A percentile compares a stretch with the other conserved stretches of the same genome.
phyloP scores from a whole-genome alignment of 2,888 invertebrate genomes.

The Sicus ferrugineus region DNA sequence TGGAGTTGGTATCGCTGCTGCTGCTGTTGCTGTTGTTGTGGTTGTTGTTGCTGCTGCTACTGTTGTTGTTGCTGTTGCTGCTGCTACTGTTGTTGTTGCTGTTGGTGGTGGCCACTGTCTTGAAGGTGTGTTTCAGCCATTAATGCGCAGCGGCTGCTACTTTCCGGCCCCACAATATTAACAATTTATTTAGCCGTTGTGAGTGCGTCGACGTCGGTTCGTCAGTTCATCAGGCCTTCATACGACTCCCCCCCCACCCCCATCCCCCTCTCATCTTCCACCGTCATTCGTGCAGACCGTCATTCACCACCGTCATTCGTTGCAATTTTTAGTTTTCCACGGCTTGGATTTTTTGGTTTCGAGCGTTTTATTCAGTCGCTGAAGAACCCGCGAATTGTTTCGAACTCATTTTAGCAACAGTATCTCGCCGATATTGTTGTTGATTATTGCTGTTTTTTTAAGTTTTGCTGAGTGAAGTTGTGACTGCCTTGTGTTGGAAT shows the following conservation, averaged over 20 bases:
- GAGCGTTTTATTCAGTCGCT: conserved; percentile 55
- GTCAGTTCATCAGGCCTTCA: conserved; percentile 36
- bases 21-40: not conserved
- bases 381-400: conserved; percentile 57
- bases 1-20: not conserved
- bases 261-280: conserved; percentile 52
- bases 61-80: not conserved
- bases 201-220: conserved; percentile 31
- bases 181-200: conserved; percentile 37
- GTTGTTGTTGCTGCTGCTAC: not conserved
- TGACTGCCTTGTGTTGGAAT: too few relatives aligned
- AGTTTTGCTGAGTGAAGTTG: not conserved
- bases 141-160: not conserved
- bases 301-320: conserved; percentile 33
- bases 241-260: conserved; percentile 46
- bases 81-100: not conserved
- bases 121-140: conserved; percentile 27
- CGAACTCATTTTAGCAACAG: conserved; percentile 52
- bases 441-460: not conserved
- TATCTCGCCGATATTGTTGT: too few relatives aligned
- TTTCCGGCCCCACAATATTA: conserved; percentile 21
- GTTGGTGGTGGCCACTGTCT: not conserved
- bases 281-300: conserved; percentile 17
- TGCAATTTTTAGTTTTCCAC: conserved; percentile 24
- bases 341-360: conserved; percentile 52